Base-by-base conservation (phyloP, 2,888 invertebrate species). In the Eucriotettix oculatus region DNA sequence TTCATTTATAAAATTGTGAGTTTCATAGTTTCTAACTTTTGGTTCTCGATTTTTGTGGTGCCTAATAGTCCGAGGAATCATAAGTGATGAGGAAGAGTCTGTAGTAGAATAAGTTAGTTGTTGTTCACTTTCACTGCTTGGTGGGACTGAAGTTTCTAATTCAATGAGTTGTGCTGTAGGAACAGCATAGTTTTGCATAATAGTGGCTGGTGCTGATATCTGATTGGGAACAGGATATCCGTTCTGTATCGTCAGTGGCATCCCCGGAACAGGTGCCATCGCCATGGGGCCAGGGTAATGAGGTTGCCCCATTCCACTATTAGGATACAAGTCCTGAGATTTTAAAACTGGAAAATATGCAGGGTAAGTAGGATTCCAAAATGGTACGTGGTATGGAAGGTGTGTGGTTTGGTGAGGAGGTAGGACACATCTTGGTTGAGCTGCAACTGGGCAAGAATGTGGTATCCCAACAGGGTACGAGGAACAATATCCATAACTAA, bases 141-240 rank as follows among this genome's bases (percentile, higher is more conserved):
- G 57, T n/a, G 62, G 62, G 41, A 40, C 41, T n/a, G 10, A 29
- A 10, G 57, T 57, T 40, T 64, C 63, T 16, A 86, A 66, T 68
- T 86, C 86, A 64, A 86, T 85, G 12, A 86, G 71, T 67, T 83
- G 82, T 1, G 75, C 85, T 0, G 85, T 85, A 0, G 85, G 85
- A 10, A 85, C 83, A 58, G 66, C 61, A 54, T 60, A 61, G 52
- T 54, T 58, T 16, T 60, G 56, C n/a, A 48, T 44, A 48, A 48
- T 42, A 48, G 41, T 42, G 17, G 43, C 58, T 16, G 58, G 16
- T 29, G 52, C 44, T 17, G 57, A 40, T 10, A 62, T 17, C 48
- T 44, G 60, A 58, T 41, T 60, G n/a, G 54, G 29, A 42, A 58
- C 17, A 17, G 60, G 16, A 53, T 64, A 62, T 7, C 63, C 63